A percentile compares a stretch with the other conserved stretches of the same genome.
Conservation (phyloP, 2,888 invertebrate species). For the Amphipoea lucens region DNA sequence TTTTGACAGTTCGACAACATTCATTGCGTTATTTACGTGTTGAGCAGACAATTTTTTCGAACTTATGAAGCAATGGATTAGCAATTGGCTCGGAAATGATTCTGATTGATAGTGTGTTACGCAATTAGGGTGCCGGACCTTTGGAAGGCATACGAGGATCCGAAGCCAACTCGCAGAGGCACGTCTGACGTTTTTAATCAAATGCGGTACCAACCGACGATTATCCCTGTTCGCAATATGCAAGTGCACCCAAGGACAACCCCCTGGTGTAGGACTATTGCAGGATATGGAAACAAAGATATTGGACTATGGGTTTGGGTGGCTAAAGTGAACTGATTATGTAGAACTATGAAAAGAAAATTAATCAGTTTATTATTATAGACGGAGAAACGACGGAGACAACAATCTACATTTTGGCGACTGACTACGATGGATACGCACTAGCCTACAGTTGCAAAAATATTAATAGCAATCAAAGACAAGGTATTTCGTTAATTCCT, state of each 20-base stretch:
- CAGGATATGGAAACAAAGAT: background rate
- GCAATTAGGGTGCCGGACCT: too few species aligned
- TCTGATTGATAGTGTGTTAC: too few species aligned
- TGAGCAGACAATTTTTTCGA: too few species aligned
- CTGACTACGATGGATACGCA: conserved; percentile 91
- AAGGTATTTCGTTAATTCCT: conserved; percentile 70
- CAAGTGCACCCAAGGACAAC: too few species aligned
- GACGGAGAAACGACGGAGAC: conserved; percentile 46
- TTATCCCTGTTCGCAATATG: too few species aligned
- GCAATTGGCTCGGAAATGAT: too few species aligned
- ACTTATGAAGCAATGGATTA: too few species aligned
- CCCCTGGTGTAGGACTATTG: background rate
- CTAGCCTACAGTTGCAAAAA: conserved; percentile 92
- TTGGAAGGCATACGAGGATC: too few species aligned
- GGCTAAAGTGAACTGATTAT: background rate
- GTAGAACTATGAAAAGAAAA: background rate
- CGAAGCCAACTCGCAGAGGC: too few species aligned
- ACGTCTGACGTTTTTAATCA: background rate
- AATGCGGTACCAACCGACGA: background rate
- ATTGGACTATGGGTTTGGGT: background rate
- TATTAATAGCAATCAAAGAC: conserved; percentile 74
- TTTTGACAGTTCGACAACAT: too few species aligned
- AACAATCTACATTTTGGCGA: conserved; percentile 89
- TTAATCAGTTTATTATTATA: conserved; percentile 11
- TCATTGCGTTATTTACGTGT: too few species aligned